These are phyloP conservation scores for Dermatemys mawii DNA, from an alignment of 2,113 vertebrate genomes.

Conservation along the genomic window DNA sequence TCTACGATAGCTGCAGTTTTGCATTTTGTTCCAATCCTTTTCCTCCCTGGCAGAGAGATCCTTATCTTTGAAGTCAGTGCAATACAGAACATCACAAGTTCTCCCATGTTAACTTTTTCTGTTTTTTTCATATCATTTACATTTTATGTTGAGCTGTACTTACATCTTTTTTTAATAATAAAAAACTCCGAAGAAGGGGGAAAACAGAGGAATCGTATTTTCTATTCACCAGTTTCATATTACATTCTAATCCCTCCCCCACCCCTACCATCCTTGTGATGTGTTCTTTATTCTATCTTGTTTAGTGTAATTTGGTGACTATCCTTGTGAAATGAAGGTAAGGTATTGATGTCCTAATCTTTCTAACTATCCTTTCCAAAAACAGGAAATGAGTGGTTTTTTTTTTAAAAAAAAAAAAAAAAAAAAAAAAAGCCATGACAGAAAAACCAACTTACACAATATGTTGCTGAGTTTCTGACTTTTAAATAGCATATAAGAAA, in stretches of 20 bases:
- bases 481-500: slow-evolving; percentile 55
- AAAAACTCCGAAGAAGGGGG: not conserved
- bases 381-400: slow-evolving; percentile 29
- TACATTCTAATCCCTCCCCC: not conserved
- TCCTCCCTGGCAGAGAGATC: not conserved
- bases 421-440: not conserved
- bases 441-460: slow-evolving; percentile 32
- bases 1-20: slow-evolving; percentile 27
- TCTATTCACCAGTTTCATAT: slow-evolving; percentile 35
- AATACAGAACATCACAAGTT: not conserved
- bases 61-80: not conserved
- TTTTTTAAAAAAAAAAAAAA: not conserved
- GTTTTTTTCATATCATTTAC: slow-evolving; percentile 23
- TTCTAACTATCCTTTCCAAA: slow-evolving; percentile 1
- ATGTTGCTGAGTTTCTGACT: slow-evolving; percentile 53
- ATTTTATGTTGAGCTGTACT: slow-evolving; percentile 41
- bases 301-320: not conserved
- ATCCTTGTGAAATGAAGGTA: slow-evolving; percentile 13
- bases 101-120: slow-evolving; percentile 1
- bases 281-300: not conserved
- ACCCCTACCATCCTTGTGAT: not conserved
- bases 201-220: not conserved
- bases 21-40: not conserved
- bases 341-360: not conserved
- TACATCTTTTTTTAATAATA: slow-evolving; percentile 39